Percentiles rank a stretch among this genome's conserved stretches.
Evolutionary conservation across 2,797 vertebrate species (phyloP).

Genomic region (Tokudaia muenninki): DNA sequence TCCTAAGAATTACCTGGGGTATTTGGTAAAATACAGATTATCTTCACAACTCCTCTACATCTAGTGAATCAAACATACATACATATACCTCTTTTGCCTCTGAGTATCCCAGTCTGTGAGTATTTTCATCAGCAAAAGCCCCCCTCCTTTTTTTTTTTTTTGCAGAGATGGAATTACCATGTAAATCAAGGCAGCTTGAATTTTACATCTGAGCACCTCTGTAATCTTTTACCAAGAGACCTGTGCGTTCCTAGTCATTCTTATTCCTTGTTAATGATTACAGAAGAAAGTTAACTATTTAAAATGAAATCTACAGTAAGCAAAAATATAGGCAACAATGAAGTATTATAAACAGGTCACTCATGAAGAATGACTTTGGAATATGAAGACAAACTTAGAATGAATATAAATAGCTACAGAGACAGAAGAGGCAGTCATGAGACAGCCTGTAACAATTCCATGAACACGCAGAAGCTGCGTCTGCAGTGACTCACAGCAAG

Average conservation of each 20-base stretch:
- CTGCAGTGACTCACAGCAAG: neutral
- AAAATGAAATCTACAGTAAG: conserved; percentile 60
- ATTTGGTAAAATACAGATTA: conserved; percentile 32
- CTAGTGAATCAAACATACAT: neutral
- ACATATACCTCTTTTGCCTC: neutral
- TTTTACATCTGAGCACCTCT: neutral
- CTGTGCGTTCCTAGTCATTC: neutral
- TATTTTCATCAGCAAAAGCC: neutral
- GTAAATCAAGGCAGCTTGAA: neutral
- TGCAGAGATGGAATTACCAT: neutral
- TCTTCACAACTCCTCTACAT: neutral
- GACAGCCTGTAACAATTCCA: neutral
- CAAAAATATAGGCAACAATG: conserved; percentile 31
- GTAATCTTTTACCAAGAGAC: conserved; percentile 36
- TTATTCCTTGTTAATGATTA: conserved; percentile 58
- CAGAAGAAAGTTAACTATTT: conserved; percentile 42
- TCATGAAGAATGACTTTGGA: neutral
- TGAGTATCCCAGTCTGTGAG: neutral
- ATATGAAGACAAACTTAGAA: conserved; percentile 43
- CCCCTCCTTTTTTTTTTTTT: neutral
- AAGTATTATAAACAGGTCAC: neutral
- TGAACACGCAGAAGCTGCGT: neutral
- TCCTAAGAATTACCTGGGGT: conserved; percentile 46
- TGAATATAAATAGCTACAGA: conserved; percentile 21
- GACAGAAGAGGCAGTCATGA: neutral